Percentiles rank a stretch among this genome's conserved stretches.
Conservation (phyloP, 1,140 invertebrate species). For the Rhagoletis pomonella region DNA sequence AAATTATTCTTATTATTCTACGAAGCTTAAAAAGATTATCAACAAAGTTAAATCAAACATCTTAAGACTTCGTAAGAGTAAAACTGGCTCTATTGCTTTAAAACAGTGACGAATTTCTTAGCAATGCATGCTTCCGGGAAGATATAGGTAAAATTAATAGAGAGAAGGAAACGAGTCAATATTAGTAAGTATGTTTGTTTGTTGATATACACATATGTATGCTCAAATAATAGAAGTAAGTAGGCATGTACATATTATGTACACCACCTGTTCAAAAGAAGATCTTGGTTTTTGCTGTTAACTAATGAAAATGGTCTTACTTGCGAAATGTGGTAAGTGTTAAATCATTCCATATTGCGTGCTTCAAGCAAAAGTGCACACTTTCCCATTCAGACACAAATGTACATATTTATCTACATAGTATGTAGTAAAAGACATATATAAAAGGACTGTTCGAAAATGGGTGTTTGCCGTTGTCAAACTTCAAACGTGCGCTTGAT, state of each 20-base stretch:
- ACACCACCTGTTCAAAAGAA: background rate
- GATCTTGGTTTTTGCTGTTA: background rate
- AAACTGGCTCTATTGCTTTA: no score
- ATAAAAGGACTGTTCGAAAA: no score
- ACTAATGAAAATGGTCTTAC: background rate
- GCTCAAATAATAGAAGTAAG: background rate
- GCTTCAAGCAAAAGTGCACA: background rate
- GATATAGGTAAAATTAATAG: background rate
- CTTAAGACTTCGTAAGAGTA: no score
- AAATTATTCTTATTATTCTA: no score
- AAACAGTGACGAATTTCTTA: no score
- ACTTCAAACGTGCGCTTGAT: background rate
- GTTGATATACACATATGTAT: background rate
- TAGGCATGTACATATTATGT: background rate
- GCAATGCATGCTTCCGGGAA: no score
- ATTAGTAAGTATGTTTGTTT: no score
- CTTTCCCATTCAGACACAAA: background rate
- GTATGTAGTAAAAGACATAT: no score
- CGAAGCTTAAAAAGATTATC: no score
- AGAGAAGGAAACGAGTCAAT: background rate
- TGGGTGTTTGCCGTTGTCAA: background rate
- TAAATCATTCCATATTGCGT: background rate
- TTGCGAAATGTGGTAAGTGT: background rate
- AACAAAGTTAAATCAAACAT: no score
- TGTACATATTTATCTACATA: no score